phyloP scores from a whole-genome alignment of 2,888 invertebrate genomes.

The Phragmatobia fuliginosa region DNA sequence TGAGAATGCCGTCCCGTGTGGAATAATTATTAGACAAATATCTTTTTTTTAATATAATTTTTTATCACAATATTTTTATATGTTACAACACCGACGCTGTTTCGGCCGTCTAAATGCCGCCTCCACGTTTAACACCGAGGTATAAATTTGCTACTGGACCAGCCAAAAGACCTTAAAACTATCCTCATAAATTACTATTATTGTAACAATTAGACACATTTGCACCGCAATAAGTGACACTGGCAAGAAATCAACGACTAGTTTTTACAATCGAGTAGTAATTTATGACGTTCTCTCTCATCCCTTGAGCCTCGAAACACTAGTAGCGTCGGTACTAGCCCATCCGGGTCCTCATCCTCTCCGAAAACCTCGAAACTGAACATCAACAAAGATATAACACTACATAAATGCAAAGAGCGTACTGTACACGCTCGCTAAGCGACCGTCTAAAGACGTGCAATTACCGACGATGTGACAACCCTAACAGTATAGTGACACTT shows the following conservation, averaged over 20 bases:
- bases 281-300: constrained; percentile 44
- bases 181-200: constrained; percentile 51
- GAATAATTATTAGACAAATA: constrained; percentile 38
- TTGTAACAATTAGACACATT: constrained; percentile 26
- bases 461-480: constrained; percentile 42
- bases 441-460: constrained; percentile 49
- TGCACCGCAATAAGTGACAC: constrained; percentile 30
- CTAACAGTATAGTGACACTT: constrained; percentile 41
- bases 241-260: constrained; percentile 32
- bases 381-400: constrained; percentile 42
- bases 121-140: constrained; percentile 49
- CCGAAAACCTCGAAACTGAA: constrained; percentile 33
- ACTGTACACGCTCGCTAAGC: constrained; percentile 48
- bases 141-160: constrained; percentile 61
- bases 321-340: constrained; percentile 27
- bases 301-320: constrained; percentile 30
- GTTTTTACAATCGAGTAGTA: constrained; percentile 35
- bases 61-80: constrained; percentile 55
- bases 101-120: constrained; percentile 47
- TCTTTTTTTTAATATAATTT: constrained; percentile 31
- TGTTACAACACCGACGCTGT: constrained; percentile 57
- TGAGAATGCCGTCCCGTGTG: constrained; percentile 46
- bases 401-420: constrained; percentile 52
- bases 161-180: constrained; percentile 61
- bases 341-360: constrained; percentile 25